Evolutionary conservation across 2,888 invertebrate genomes (phyloP).

Genomic region (Helobdella robusta): DNA sequence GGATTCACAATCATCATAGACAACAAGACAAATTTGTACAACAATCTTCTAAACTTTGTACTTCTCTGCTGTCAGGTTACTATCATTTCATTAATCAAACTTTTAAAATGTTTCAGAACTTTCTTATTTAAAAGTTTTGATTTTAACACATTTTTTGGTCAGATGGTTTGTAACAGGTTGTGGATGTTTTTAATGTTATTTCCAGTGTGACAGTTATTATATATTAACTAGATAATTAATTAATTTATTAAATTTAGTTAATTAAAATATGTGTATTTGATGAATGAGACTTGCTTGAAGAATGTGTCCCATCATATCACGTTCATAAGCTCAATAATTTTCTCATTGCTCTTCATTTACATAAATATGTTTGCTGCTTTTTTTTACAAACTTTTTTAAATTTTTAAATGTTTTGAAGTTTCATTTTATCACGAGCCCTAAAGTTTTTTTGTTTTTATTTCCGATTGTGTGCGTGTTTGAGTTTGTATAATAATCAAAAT

Average conservation of each 20-base stretch:
- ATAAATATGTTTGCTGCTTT: not conserved
- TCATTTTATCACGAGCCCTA: not conserved
- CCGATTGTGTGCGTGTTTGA: too few species aligned
- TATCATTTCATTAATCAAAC: not conserved
- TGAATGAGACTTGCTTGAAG: too few species aligned
- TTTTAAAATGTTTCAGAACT: not conserved
- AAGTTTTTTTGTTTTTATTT: not conserved
- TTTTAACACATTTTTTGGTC: too few species aligned
- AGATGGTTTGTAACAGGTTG: too few species aligned
- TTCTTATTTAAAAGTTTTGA: not conserved
- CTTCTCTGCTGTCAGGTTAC: conserved; percentile 18
- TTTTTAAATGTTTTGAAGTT: not conserved
- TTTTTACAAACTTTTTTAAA: not conserved
- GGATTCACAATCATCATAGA: conserved; percentile 17
- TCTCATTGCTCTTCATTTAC: not conserved
- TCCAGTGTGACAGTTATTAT: too few species aligned
- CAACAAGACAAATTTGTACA: not conserved
- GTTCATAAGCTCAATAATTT: too few species aligned
- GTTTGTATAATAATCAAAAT: too few species aligned
- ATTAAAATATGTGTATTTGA: too few species aligned
- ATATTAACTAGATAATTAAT: too few species aligned
- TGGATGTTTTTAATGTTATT: too few species aligned
- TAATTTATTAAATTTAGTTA: too few species aligned
- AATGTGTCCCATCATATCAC: too few species aligned
- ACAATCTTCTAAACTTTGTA: not conserved